A percentile compares a stretch with the other conserved stretches of the same genome.
These are phyloP conservation scores for Strix uralensis DNA, from an alignment of 2,113 vertebrate species.

Conservation along the genomic window DNA sequence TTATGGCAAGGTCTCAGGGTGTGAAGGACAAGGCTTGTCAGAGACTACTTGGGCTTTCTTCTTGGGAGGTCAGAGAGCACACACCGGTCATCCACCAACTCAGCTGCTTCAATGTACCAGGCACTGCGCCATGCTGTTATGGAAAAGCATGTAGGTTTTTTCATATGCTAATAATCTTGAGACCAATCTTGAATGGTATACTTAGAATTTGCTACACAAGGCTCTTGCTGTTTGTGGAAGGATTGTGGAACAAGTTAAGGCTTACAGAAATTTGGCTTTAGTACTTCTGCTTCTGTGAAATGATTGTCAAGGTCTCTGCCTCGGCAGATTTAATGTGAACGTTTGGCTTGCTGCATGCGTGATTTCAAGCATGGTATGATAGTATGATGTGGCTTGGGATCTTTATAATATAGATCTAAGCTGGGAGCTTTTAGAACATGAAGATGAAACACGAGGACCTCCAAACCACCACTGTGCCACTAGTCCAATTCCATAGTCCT, in stretches of 20 bases:
- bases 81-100: background rate
- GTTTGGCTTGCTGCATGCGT: background rate
- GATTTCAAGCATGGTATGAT: background rate
- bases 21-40: slow-evolving; percentile 55
- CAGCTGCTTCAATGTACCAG: background rate
- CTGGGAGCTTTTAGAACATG: background rate
- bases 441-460: background rate
- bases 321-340: background rate
- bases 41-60: background rate
- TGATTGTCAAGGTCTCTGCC: background rate
- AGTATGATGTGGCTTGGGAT: background rate
- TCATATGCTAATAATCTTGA: background rate
- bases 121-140: background rate
- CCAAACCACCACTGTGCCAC: background rate
- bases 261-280: background rate
- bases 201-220: background rate
- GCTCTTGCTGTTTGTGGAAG: background rate
- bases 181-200: background rate
- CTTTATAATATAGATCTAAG: background rate
- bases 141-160: background rate
- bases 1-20: background rate
- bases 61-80: slow-evolving; percentile 44
- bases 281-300: background rate
- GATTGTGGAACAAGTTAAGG: background rate
- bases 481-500: background rate